Conservation (phyloP, 2,113 vertebrate species). For the Dinomys branickii region DNA sequence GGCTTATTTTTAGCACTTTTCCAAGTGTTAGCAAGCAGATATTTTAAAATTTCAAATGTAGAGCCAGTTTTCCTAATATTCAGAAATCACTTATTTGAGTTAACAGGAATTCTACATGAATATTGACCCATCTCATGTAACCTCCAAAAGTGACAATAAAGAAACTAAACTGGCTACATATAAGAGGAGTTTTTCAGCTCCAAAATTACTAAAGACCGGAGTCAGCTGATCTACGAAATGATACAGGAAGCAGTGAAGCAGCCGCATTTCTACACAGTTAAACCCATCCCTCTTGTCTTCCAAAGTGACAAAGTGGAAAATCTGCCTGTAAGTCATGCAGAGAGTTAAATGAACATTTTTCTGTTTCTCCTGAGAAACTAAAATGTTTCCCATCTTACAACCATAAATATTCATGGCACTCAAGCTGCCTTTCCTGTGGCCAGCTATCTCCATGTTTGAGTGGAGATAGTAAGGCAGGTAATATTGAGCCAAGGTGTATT, state of each 20-base stretch:
- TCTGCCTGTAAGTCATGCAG: constrained; percentile 68
- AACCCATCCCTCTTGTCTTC: constrained; percentile 21
- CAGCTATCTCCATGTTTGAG: constrained; percentile 61
- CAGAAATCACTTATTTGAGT: constrained; percentile 63
- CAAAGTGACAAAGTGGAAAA: constrained; percentile 63
- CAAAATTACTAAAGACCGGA: constrained; percentile 66
- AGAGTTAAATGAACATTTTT: constrained; percentile 61
- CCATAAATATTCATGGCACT: constrained; percentile 74
- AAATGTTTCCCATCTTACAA: constrained; percentile 70
- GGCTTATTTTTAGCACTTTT: constrained; percentile 52
- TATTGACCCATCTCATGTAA: constrained; percentile 42
- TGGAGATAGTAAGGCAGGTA: constrained; percentile 41
- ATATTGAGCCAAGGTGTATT: neutral
- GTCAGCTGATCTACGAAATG: constrained; percentile 37
- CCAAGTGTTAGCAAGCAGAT: constrained; percentile 43
- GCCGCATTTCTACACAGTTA: constrained; percentile 26
- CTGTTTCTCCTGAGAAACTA: constrained; percentile 75
- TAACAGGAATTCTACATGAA: constrained; percentile 51
- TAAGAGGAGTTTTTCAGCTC: constrained; percentile 75
- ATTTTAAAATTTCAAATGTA: constrained; percentile 42
- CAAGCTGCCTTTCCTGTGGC: constrained; percentile 64
- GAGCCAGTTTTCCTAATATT: constrained; percentile 73
- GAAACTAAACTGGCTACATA: neutral
- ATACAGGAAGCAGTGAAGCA: constrained; percentile 68
- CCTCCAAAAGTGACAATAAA: constrained; percentile 65